These are phyloP conservation scores for Drosophila suboccidentalis DNA, from an alignment of 2,888 invertebrate genomes.

Conservation along the genomic window DNA sequence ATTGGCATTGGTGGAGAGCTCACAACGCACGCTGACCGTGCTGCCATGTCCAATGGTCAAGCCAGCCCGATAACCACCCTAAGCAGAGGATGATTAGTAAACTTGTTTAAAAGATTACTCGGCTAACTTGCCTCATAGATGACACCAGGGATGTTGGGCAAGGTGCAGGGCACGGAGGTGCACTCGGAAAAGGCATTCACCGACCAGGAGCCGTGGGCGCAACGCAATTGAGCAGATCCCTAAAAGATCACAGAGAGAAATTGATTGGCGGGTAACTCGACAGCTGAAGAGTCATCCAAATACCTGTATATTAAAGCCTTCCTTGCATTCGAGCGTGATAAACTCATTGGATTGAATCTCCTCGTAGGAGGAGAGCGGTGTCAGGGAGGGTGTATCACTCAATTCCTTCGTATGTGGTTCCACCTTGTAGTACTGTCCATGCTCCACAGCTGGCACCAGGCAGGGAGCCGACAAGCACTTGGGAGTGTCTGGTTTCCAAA, in stretches of 20 bases:
- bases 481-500: constrained; percentile 94
- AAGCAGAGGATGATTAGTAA: not conserved
- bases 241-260: constrained; percentile 65
- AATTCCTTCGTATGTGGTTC: constrained; percentile 81
- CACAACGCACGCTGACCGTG: constrained; percentile 91
- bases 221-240: constrained; percentile 91
- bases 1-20: constrained; percentile 86
- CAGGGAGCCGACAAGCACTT: constrained; percentile 92
- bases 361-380: constrained; percentile 84
- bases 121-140: constrained; percentile 80
- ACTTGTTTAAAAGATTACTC: not conserved
- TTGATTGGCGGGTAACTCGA: accelerated
- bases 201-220: constrained; percentile 94
- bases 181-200: constrained; percentile 92
- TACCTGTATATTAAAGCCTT: constrained; percentile 87
- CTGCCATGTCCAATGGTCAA: constrained; percentile 93
- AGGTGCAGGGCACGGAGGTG: constrained; percentile 87
- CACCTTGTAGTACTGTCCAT: constrained; percentile 88
- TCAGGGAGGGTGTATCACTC: constrained; percentile 80
- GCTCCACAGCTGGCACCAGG: constrained; percentile 89
- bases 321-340: constrained; percentile 91
- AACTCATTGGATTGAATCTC: constrained; percentile 90
- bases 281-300: not conserved
- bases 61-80: constrained; percentile 92
- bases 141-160: constrained; percentile 83